phyloP scores from a whole-genome alignment of 2,113 vertebrate species.

The Oncorhynchus mykiss region DNA sequence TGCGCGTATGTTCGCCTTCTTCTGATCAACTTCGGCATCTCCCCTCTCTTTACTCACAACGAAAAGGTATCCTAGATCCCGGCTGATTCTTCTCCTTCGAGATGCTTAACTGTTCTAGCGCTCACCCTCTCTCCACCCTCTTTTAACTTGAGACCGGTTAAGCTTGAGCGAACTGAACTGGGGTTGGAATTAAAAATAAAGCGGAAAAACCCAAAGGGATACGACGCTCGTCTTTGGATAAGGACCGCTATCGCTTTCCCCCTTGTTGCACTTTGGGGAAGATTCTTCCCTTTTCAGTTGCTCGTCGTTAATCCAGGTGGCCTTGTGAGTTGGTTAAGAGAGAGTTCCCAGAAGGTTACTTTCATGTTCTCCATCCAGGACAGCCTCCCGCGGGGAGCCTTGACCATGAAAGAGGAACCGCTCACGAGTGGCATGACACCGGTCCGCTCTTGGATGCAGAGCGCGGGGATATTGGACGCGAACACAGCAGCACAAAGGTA shows the following conservation, averaged over 20 bases:
- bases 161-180: constrained; percentile 61
- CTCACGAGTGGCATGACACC: constrained; percentile 89
- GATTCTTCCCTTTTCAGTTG: constrained; percentile 48
- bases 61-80: constrained; percentile 65
- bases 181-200: constrained; percentile 72
- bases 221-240: constrained; percentile 72
- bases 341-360: constrained; percentile 66
- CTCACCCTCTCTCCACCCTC: constrained; percentile 62
- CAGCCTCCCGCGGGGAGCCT: constrained; percentile 87
- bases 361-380: constrained; percentile 97
- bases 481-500: constrained; percentile 95
- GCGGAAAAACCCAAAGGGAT: constrained; percentile 72
- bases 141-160: constrained; percentile 66
- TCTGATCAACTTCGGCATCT: constrained; percentile 69
- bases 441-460: constrained; percentile 93
- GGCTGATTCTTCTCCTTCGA: constrained; percentile 60
- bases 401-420: constrained; percentile 97
- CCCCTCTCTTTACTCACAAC: constrained; percentile 56
- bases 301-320: constrained; percentile 72
- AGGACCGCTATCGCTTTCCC: constrained; percentile 57
- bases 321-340: constrained; percentile 59
- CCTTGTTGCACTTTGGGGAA: constrained; percentile 61
- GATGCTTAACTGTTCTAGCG: constrained; percentile 60
- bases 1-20: constrained; percentile 60
- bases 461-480: constrained; percentile 90